Conservation (phyloP, 2,888 invertebrate genomes). For the Linnaemya tessellans region DNA sequence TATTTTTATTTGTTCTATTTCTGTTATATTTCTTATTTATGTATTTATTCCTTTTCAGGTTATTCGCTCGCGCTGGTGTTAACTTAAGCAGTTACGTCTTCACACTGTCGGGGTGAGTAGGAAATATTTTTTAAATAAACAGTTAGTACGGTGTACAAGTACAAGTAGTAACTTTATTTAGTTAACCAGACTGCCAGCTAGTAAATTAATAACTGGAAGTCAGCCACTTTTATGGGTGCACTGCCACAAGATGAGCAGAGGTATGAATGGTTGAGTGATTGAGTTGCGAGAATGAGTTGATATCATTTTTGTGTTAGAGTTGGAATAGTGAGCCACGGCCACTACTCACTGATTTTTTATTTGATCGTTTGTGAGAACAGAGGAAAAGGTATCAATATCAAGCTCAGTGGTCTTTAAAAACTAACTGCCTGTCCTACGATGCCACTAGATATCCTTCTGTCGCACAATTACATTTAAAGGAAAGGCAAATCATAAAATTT, state of each 20-base stretch:
- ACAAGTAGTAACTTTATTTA: constrained; percentile 27
- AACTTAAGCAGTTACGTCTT: constrained; percentile 46
- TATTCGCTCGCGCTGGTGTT: constrained; percentile 15
- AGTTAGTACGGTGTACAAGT: constrained; percentile 35
- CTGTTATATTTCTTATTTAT: neutral
- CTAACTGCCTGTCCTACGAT: too few relatives aligned
- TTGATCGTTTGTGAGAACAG: neutral
- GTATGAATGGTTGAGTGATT: constrained; percentile 3
- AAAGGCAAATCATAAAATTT: too few relatives aligned
- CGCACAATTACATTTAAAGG: too few relatives aligned
- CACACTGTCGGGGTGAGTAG: constrained; percentile 53
- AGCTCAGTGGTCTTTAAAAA: too few relatives aligned
- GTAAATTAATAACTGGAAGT: constrained; percentile 35
- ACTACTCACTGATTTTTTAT: too few relatives aligned
- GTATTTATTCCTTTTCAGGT: constrained; percentile 8
- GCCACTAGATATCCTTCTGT: too few relatives aligned
- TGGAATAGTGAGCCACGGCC: neutral
- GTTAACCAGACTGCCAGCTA: constrained; percentile 27
- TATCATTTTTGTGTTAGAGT: constrained; percentile 4
- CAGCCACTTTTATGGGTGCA: constrained; percentile 71
- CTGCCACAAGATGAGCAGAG: constrained; percentile 50
- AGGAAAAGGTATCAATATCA: too few relatives aligned
- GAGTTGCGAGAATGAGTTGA: constrained; percentile 25
- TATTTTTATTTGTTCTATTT: neutral
- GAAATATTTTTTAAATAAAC: constrained; percentile 37